phyloP scores from a whole-genome alignment of 1,140 invertebrate genomes.

The Mizuhopecten yessoensis region DNA sequence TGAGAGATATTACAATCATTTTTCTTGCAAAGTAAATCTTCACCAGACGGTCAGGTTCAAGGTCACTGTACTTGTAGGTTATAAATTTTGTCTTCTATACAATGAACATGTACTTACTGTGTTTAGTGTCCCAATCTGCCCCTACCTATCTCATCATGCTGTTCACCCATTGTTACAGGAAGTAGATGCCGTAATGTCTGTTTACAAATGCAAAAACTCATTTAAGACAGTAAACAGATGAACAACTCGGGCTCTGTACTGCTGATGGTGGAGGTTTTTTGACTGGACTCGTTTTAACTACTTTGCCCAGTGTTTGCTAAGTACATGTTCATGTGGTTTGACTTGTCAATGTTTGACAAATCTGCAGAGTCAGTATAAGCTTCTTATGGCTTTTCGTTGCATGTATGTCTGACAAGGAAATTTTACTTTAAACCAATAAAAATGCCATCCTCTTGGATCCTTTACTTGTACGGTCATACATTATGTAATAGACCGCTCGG shows the following conservation, averaged over 20 bases:
- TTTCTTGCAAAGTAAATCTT: too few relatives aligned
- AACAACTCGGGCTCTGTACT: neutral
- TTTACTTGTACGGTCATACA: neutral
- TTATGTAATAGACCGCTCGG: neutral
- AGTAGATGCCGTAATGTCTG: neutral
- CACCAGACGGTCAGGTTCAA: too few relatives aligned
- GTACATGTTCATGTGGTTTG: neutral
- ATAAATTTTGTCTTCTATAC: neutral
- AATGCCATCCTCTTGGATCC: constrained; percentile 4
- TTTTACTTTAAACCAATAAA: constrained; percentile 10
- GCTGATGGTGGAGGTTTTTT: neutral
- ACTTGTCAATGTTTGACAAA: constrained; percentile 21
- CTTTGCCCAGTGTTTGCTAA: neutral
- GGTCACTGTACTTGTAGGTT: neutral
- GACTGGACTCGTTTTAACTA: neutral
- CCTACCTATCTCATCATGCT: neutral
- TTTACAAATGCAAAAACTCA: neutral
- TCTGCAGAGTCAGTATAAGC: neutral
- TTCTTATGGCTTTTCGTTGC: constrained; percentile 8
- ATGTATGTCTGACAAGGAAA: neutral
- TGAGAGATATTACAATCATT: too few relatives aligned
- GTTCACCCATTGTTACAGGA: neutral
- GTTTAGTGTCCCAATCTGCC: neutral
- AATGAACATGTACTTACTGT: neutral
- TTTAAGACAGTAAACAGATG: neutral